Evolutionary conservation across 2,797 vertebrate species (phyloP), one percentile per base, ranked within the genome.

Genomic region (Cossypha heuglini): DNA sequence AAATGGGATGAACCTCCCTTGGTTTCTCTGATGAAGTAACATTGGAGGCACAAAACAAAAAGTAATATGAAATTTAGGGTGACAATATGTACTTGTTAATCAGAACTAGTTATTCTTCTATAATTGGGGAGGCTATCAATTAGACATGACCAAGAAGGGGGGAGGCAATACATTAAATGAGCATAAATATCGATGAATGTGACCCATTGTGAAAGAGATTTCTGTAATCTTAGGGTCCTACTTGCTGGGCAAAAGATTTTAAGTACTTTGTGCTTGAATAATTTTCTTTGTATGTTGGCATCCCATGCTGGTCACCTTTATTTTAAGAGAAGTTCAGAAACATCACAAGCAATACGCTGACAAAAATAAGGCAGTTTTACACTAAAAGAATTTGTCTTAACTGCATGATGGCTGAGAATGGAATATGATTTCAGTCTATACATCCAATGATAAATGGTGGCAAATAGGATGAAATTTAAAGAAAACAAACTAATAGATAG

Each of bases 271-370:
- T 20, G 7, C 17, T 66, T 51, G 11, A 78, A 5, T 31, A 35
- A 1, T 51, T 91, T 64, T 49, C 28, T 75, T 68, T 81, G 16
- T 4, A 33, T n/a, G 15, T 25, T 86, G 19, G 3, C 3, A 61
- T 38, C 9, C 11, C 10, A 14, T 33, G 4, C 4, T 46, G 8
- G 29, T 48, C 22, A 45, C 1, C 0, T 5, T n/a, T 54, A 43
- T 66, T 62, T 62, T 2, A 62, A 66, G 6, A 49, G 51, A 68
- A 49, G 1, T 31, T 72, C 22, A 74, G n/a, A 52, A 71, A 73
- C 5, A 54, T 16, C 22, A 54, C 5, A 45, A 75, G 4, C 28
- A 68, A 52, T 42, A 52, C 0, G 1, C 9, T 52, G 14, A 52
- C 2, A 80, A 45, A 31, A 29, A 46, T 5, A 38, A 33, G 4